phyloP scores from a whole-genome alignment of 2,888 invertebrate species.

The Lithophane semibrunnea region DNA sequence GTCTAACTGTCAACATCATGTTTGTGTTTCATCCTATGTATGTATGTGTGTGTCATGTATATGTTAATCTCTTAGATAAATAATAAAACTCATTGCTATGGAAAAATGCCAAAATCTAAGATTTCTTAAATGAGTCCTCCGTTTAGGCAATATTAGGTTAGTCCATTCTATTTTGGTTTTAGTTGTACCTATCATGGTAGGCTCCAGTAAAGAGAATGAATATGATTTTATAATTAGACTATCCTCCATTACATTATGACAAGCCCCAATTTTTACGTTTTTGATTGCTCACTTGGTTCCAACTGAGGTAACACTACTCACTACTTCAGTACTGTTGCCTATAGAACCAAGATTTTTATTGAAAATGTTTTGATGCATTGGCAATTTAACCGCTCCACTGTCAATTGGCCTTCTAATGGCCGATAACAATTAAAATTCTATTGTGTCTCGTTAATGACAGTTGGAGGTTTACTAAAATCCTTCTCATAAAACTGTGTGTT shows the following conservation, averaged over 20 bases:
- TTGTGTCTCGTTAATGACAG: no score
- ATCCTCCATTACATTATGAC: background rate
- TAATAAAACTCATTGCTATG: background rate
- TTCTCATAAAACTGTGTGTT: background rate
- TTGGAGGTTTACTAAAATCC: no score
- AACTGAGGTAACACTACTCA: no score
- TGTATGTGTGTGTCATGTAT: no score
- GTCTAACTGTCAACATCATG: background rate
- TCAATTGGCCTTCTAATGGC: no score
- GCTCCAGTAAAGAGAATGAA: background rate
- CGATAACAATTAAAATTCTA: no score
- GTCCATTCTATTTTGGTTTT: background rate
- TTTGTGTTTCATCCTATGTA: background rate
- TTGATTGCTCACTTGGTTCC: no score
- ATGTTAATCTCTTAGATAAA: background rate
- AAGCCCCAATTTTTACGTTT: no score
- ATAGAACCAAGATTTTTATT: background rate
- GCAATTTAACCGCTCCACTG: no score
- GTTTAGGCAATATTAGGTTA: background rate
- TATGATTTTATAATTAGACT: background rate
- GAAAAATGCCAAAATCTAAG: background rate
- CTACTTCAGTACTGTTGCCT: no score
- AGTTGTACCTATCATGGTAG: background rate
- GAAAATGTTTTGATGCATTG: background rate
- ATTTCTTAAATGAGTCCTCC: background rate